Base-by-base conservation (phyloP, 2,113 vertebrate species). In the Columbina picui region DNA sequence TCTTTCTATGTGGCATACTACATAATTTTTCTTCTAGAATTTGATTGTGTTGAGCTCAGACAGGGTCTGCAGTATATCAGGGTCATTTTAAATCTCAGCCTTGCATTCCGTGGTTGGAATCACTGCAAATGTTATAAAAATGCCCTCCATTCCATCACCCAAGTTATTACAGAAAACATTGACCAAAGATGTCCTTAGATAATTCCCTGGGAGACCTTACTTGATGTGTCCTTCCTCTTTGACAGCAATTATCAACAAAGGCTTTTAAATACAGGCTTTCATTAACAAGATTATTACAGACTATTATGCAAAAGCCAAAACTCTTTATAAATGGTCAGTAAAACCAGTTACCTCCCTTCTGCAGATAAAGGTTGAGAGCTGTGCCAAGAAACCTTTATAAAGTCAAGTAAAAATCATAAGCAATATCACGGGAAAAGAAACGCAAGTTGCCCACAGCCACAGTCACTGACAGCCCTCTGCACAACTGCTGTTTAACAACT, bases 401-500 rank as follows among this genome's bases (percentile, higher is more conserved):
- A 94, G 45, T 10, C 83, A 82, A 36, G 63, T 5, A 56, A 16
- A 88, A 86, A 67, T 15, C 38, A 23, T 25, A 7, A 5, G 63
- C 45, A 23, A 0, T 18, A 36, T 2, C 32, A 43, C 21, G n/a
- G 76, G 29, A 27, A 45, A 78, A 92, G 80, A 36, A 61, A 81
- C 16, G 14, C 43, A 3, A 32, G 71, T n/a, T 93, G 89, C 71
- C 67, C 78, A 26, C 87, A 73, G 82, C 32, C 84, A 17, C 22
- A 32, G 73, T 10, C 10, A 0, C 77, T 78, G 81, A n/a, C 87
- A 96, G 80, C 81, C 87, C 79, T 84, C 70, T 34, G 10, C 91
- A 80, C 88, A 78, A 43, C 52, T 71, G 83, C 92, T 81, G 85
- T 26, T 90, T 69, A 39, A 16, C 83, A 94, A 25, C 93, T 81